A percentile compares a stretch with the other conserved stretches of the same genome.
phyloP scores from a whole-genome alignment of 1,140 invertebrate genomes.

The Pentalonia nigronervosa region DNA sequence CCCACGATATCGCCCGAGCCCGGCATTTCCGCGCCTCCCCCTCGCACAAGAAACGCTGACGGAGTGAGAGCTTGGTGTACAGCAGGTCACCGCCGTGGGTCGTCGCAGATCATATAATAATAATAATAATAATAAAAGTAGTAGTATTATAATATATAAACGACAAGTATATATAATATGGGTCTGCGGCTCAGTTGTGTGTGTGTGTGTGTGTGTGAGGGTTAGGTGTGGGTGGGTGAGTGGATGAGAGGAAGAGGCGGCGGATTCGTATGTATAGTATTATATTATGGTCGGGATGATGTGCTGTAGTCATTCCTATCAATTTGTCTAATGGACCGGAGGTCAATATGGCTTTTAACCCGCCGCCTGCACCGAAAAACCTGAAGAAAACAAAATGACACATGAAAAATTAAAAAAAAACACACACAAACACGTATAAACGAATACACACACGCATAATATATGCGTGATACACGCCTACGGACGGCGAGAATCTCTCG shows the following conservation, averaged over 20 bases:
- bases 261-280: neutral
- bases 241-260: neutral
- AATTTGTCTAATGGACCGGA: constrained; percentile 54
- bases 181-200: neutral
- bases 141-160: too few species aligned
- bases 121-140: neutral
- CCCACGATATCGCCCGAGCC: neutral
- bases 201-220: neutral
- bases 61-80: neutral
- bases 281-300: neutral
- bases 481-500: neutral
- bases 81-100: neutral
- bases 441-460: too few species aligned
- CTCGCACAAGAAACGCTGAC: neutral
- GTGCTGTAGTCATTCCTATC: constrained; percentile 40
- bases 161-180: neutral
- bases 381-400: constrained; percentile 37
- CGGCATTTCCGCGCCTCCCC: neutral
- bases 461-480: neutral
- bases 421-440: too few species aligned
- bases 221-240: too few species aligned
- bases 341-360: constrained; percentile 54
- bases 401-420: neutral
- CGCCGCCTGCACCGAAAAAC: constrained; percentile 31
- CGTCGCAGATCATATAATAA: neutral